Base-by-base conservation (phyloP, 2,113 vertebrate genomes). In the Oenanthe melanoleuca region DNA sequence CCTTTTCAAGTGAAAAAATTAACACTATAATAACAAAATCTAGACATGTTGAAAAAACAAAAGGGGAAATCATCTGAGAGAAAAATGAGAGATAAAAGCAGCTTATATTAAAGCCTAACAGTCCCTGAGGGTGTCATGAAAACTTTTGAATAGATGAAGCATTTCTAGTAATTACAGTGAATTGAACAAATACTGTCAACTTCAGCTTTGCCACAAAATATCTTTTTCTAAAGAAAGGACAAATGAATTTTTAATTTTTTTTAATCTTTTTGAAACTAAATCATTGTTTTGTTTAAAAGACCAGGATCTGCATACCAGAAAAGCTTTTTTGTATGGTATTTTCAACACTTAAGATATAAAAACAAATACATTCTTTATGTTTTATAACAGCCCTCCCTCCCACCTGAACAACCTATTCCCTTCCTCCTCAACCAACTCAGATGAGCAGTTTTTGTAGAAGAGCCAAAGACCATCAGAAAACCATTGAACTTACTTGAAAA, bases 161-260 rank as follows among this genome's bases (percentile, higher is more conserved):
- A 71, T 74, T 89, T 93, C n/a, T 37, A 70, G 61, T 75, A 88
- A 86, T 92, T 90, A 92, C 26, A 49, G 56, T 74, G 23, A 86
- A 80, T 79, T 0, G 8, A 84, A 82, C 22, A 94, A 92, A 84
- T 60, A 56, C 42, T 69, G 56, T 70, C 75, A 92, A n/a, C 17
- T 75, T 70, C 73, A 73, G 11, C 29, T 57, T 73, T 69, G 14
- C 45, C 18, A 34, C 45, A 89, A 87, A 78, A 55, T 28, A 45
- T 22, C 19, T 56, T 83, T 81, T 59, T 52, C 37, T 5, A 34
- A 38, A 26, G 50, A 81, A 84, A 45, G 19, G 40, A 75, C 14
- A 87, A 49, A 0, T 22, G 21, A 5, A 11, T 52, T 81, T 88
- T 61, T 6, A 5, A 5, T 63, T 10, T 23, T 83, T 47, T 57